phyloP scores from a whole-genome alignment of 2,113 vertebrate genomes.

The Felis chaus region DNA sequence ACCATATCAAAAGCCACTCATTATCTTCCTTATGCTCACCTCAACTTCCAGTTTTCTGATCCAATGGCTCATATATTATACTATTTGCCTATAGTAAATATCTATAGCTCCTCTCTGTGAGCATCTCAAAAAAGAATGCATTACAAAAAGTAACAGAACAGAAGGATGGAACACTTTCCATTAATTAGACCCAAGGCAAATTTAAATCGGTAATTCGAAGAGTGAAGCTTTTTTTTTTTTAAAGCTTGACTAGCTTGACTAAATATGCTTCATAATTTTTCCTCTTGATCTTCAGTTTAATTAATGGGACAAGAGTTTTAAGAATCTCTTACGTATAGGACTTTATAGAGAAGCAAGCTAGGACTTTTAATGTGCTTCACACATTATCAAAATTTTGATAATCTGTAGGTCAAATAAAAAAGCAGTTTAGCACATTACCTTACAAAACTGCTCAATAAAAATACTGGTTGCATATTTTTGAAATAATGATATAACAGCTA shows the following conservation, averaged over 20 bases:
- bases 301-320: not conserved
- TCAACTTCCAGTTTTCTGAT: not conserved
- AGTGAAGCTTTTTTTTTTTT: not conserved
- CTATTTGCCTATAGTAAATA: not conserved
- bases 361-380: not conserved
- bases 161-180: not conserved
- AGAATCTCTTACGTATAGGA: not conserved
- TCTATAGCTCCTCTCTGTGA: not conserved
- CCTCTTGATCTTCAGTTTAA: not conserved
- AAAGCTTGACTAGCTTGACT: not conserved
- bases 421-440: not conserved
- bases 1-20: not conserved
- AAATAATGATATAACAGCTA: not conserved
- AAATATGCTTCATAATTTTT: not conserved
- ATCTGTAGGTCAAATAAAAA: not conserved
- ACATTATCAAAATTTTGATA: not conserved
- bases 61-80: not conserved
- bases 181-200: not conserved
- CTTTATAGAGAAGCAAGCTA: not conserved
- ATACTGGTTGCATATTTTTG: not conserved
- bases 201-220: not conserved
- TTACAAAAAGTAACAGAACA: not conserved
- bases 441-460: not conserved
- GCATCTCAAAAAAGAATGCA: not conserved
- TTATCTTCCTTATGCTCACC: not conserved